Evolutionary conservation across 2,888 invertebrate genomes (phyloP), one percentile per base, ranked within the genome.

Genomic region (Cheilosia variabilis): DNA sequence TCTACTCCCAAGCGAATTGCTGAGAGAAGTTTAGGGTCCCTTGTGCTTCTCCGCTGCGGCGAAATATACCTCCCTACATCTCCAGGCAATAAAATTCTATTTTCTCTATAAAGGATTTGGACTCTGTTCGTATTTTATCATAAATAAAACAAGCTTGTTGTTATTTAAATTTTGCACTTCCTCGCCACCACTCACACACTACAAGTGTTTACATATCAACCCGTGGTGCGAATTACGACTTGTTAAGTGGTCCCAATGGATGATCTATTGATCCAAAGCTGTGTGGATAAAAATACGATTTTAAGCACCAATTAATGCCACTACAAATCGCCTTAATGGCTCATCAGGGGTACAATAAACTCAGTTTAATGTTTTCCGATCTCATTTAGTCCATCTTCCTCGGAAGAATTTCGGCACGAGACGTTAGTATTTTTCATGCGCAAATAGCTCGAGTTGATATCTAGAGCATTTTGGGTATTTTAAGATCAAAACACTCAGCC

Each of bases 281-380:
- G 34, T 68, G 55, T 17, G 68, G 66, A 71, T 68, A 71, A 73
- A 73, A 73, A 73, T 73, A 78, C 45, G 78, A 84, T 65, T 73
- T 79, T 84, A 69, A 84, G 73, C 69, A 79, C 52, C 79, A 84
- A 84, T 84, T 75, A 84, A 84, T 75, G 78, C 58, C 73, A 84
- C 73, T 80, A 80, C 72, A 80, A 80, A 73, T 80, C 80, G 80
- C 57, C 63, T 79, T 84, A 73, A 84, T 84, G 63, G 79, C 69
- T 79, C 69, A 63, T 84, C 68, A 69, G 45, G 77, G 77, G 72
- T 73, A 73, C 77, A 79, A 63, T 84, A 63, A 78, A 79, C 45
- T 50, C 31, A 19, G 50, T 73, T 78, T 73, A 68, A 65, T 68
- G 53, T 43, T 52, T 72, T 72, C 19, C 79, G 79, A 79, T 79